phyloP scores from a whole-genome alignment of 2,888 invertebrate species.

The Synergus gifuensis region DNA sequence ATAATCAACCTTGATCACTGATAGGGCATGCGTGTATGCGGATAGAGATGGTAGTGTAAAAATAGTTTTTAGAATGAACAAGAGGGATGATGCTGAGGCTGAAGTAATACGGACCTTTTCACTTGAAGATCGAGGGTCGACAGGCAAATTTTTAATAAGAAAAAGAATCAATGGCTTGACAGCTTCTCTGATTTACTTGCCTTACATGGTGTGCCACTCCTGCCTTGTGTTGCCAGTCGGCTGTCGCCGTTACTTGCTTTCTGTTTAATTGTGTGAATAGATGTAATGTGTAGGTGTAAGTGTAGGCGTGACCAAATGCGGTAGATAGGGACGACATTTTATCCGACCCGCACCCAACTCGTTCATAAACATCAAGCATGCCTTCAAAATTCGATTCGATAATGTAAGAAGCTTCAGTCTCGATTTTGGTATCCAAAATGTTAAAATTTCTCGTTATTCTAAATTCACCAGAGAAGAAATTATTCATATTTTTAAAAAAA shows the following conservation, averaged over 20 bases:
- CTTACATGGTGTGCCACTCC: slow-evolving; percentile 53
- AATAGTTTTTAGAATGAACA: slow-evolving; percentile 17
- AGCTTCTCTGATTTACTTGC: slow-evolving; percentile 44
- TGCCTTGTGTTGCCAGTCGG: slow-evolving; percentile 46
- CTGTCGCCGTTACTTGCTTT: slow-evolving; percentile 42
- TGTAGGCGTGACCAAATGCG: slow-evolving; percentile 34
- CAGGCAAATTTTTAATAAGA: slow-evolving; percentile 33
- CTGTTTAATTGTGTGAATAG: slow-evolving; percentile 10
- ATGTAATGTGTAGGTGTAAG: slow-evolving; percentile 24
- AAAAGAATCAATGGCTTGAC: slow-evolving; percentile 36
- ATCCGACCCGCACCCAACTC: neutral
- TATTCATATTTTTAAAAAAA: neutral
- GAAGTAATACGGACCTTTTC: slow-evolving; percentile 7
- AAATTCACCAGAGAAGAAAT: neutral
- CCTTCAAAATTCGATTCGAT: neutral
- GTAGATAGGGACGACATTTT: slow-evolving; percentile 15
- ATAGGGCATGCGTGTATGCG: slow-evolving; percentile 16
- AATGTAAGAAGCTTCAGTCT: neutral
- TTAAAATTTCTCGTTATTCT: neutral
- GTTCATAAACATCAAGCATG: neutral
- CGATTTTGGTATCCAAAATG: neutral
- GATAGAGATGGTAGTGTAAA: slow-evolving; percentile 6
- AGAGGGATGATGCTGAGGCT: slow-evolving; percentile 37
- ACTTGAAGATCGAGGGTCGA: slow-evolving; percentile 29
- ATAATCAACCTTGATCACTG: slow-evolving; percentile 37